Percentiles rank a stretch among this genome's conserved stretches.
Evolutionary conservation across 2,113 vertebrate genomes (phyloP).

Genomic region (Ascaphus truei): DNA sequence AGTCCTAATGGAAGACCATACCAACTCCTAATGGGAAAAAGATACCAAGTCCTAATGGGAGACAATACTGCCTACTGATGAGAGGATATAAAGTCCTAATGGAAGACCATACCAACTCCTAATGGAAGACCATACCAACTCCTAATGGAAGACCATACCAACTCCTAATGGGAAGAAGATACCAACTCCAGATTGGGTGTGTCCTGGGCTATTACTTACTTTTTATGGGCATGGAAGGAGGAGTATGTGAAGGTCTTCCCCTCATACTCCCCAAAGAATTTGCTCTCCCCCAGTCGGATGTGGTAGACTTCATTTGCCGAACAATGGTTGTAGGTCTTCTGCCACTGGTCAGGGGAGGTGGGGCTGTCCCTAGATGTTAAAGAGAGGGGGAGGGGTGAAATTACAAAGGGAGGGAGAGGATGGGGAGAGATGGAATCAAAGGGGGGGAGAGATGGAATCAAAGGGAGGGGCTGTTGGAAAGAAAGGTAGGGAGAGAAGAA

Average conservation of each 20-base stretch:
- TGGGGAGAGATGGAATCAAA: too few species aligned
- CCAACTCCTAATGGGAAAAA: too few species aligned
- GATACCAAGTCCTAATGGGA: too few species aligned
- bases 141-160: too few species aligned
- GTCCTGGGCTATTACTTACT: slow-evolving; percentile 50
- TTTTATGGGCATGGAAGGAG: slow-evolving; percentile 78
- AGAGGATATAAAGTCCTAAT: too few species aligned
- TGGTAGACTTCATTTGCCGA: slow-evolving; percentile 78
- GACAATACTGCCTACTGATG: too few species aligned
- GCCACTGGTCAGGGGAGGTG: slow-evolving; percentile 70
- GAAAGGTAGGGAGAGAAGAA: too few species aligned
- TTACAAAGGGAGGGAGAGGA: slow-evolving; percentile 33
- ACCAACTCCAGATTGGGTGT: rapidly evolving
- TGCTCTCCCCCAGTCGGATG: slow-evolving; percentile 75
- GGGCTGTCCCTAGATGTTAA: slow-evolving; percentile 29
- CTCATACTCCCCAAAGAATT: slow-evolving; percentile 78
- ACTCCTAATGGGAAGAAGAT: too few species aligned
- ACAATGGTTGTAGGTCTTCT: slow-evolving; percentile 72
- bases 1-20: too few species aligned
- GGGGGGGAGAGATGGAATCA: background rate
- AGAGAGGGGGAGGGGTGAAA: slow-evolving; percentile 10
- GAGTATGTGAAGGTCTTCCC: slow-evolving; percentile 79
- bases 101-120: too few species aligned
- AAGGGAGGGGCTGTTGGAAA: too few species aligned
- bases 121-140: too few species aligned